These are phyloP conservation scores for Cyprinodon diabolis DNA, from an alignment of 2,797 vertebrate genomes.

Conservation along the genomic window DNA sequence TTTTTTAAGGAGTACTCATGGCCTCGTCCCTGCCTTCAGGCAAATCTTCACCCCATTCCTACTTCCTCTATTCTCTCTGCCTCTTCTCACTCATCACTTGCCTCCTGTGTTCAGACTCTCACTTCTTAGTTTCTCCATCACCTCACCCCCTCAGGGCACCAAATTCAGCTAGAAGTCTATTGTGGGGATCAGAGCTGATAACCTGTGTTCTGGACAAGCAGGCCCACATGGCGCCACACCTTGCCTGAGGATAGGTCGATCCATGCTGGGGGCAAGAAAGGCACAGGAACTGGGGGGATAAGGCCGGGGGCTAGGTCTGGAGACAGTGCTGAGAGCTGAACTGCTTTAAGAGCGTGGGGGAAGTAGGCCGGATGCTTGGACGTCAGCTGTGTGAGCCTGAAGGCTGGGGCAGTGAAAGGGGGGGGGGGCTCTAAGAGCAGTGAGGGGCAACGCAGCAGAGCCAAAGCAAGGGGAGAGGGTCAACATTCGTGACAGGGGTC, in stretches of 20 bases:
- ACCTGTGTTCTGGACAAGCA: conserved; percentile 81
- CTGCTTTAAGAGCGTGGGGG: conserved; percentile 33
- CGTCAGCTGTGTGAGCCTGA: conserved; percentile 58
- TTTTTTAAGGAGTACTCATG: conserved; percentile 81
- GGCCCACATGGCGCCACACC: conserved; percentile 80
- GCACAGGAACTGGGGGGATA: conserved; percentile 60
- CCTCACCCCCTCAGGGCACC: conserved; percentile 76
- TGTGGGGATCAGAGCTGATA: conserved; percentile 82
- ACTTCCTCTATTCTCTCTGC: conserved; percentile 46
- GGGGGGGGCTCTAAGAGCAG: conserved; percentile 18
- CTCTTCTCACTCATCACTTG: conserved; percentile 61
- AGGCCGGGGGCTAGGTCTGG: conserved; percentile 70
- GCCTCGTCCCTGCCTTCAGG: conserved; percentile 83
- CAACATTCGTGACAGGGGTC: not conserved
- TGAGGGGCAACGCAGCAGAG: conserved; percentile 32
- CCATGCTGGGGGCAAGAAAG: conserved; percentile 78
- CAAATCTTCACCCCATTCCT: conserved; percentile 68
- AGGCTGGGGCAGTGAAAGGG: conserved; percentile 41
- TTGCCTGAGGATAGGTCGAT: conserved; percentile 85
- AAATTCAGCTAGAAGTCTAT: conserved; percentile 79
- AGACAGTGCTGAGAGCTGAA: conserved; percentile 50
- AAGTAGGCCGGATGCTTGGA: conserved; percentile 46
- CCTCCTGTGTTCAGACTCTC: conserved; percentile 60
- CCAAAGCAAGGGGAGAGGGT: not conserved
- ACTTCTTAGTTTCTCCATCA: conserved; percentile 58